Conservation (phyloP, 2,113 vertebrate genomes). For the Lepus timidus region DNA sequence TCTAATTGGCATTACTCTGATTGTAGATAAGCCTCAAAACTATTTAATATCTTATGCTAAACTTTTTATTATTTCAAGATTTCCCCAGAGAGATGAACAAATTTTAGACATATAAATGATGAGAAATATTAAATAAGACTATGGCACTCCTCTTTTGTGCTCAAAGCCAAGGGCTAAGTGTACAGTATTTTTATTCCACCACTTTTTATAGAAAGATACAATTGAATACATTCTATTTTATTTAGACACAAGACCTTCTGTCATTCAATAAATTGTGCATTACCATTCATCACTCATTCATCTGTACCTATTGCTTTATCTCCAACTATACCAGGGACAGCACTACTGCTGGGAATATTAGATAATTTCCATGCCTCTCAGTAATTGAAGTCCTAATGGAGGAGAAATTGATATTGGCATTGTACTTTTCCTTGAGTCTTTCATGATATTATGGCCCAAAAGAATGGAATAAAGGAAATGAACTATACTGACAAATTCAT, state of each 20-base stretch:
- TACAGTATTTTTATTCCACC: background rate
- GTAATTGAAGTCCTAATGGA: background rate
- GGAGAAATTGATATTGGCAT: background rate
- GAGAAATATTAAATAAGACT: background rate
- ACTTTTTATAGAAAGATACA: background rate
- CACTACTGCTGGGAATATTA: background rate
- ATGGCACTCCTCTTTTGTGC: background rate
- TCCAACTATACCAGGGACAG: background rate
- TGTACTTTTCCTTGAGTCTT: background rate
- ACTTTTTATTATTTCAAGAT: constrained; percentile 13
- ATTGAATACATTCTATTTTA: background rate
- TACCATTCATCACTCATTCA: background rate
- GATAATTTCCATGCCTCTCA: background rate
- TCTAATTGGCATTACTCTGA: constrained; percentile 19
- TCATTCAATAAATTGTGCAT: background rate
- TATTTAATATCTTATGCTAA: constrained; percentile 1
- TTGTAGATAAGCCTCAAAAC: background rate
- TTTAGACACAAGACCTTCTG: background rate
- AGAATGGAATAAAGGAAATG: background rate
- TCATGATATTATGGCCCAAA: background rate
- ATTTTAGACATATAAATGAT: background rate
- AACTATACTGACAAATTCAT: background rate
- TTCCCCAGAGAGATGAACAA: background rate
- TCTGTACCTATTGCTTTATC: background rate
- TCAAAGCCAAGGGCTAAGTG: background rate